Evolutionary conservation across 1,140 invertebrate species (phyloP).

Genomic region (Cherax destructor): DNA sequence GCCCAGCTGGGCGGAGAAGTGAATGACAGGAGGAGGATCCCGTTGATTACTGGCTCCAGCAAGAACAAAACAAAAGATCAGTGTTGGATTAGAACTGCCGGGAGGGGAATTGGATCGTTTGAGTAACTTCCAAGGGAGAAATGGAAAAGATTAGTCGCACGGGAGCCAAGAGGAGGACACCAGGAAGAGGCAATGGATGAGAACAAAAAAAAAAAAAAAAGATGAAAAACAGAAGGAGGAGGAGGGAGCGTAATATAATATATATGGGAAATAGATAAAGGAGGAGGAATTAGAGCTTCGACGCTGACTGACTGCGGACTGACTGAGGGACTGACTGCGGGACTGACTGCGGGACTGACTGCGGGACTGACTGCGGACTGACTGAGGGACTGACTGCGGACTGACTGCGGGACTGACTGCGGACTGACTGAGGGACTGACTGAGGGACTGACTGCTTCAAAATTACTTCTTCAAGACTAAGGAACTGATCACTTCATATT

Average conservation of each 20-base stretch:
- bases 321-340: neutral
- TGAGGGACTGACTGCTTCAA: neutral
- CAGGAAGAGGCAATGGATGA: neutral
- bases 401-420: neutral
- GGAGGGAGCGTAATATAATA: neutral
- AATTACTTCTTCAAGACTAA: neutral
- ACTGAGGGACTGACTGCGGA: neutral
- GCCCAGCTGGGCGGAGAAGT: neutral
- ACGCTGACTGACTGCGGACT: neutral
- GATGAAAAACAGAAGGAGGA: neutral
- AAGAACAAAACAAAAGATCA: slow-evolving; percentile 3
- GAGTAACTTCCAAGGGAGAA: neutral
- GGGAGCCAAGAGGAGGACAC: neutral
- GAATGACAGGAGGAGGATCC: neutral
- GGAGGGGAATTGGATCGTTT: neutral
- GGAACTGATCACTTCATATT: no score
- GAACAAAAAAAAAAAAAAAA: no score
- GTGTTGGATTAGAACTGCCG: neutral
- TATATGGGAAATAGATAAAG: neutral
- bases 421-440: neutral
- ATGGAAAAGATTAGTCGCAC: neutral
- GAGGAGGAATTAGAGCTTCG: neutral
- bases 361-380: neutral
- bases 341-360: slow-evolving; percentile 1
- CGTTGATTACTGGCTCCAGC: neutral